Evolutionary conservation across 2,113 vertebrate genomes (phyloP).

Genomic region (Setophaga kirtlandii): DNA sequence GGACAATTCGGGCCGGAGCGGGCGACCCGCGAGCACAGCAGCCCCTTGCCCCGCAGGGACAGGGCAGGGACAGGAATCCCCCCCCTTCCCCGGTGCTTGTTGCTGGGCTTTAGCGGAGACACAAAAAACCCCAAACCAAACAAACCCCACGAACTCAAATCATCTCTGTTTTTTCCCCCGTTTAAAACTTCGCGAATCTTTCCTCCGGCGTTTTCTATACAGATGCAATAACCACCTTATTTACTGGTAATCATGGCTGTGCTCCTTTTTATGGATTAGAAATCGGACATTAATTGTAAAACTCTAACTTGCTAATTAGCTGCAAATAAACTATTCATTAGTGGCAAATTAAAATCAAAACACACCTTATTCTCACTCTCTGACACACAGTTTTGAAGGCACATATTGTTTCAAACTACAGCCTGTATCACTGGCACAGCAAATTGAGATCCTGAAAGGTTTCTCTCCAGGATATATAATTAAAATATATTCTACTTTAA

Average conservation of each 20-base stretch:
- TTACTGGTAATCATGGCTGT: conserved; percentile 7
- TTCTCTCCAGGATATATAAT: conserved; percentile 82
- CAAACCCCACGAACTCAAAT: neutral
- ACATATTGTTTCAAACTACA: conserved; percentile 64
- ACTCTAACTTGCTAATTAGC: conserved; percentile 77
- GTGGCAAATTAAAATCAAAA: conserved; percentile 74
- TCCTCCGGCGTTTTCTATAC: conserved; percentile 23
- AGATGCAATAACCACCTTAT: conserved; percentile 16
- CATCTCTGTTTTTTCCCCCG: neutral
- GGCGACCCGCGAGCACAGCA: neutral
- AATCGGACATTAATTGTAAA: conserved; percentile 73
- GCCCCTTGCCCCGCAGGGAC: neutral
- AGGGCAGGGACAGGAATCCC: neutral
- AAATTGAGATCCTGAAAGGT: conserved; percentile 81
- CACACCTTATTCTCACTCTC: conserved; percentile 45
- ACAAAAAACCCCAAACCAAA: neutral
- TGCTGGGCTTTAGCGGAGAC: neutral
- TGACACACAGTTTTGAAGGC: conserved; percentile 65
- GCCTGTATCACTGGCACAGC: conserved; percentile 67
- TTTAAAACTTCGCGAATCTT: neutral
- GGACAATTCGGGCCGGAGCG: neutral
- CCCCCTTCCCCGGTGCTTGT: neutral
- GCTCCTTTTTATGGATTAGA: conserved; percentile 56
- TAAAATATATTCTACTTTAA: conserved; percentile 84
- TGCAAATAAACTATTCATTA: conserved; percentile 80